A percentile compares a stretch with the other conserved stretches of the same genome.
Conservation (phyloP, 2,797 vertebrate species). For the Rhadinocentrus ornatus region DNA sequence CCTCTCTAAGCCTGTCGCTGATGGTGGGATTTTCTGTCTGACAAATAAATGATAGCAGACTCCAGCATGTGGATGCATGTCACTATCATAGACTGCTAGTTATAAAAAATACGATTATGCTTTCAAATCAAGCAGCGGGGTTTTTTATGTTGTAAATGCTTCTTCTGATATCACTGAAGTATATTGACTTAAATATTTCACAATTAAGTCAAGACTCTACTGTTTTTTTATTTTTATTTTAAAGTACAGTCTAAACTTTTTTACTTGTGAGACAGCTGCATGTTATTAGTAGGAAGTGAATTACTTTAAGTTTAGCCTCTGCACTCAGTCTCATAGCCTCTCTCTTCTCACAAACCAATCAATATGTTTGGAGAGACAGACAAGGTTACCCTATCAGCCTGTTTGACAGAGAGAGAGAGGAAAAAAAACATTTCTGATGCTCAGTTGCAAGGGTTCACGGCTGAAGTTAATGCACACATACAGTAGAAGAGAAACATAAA, state of each 20-base stretch:
- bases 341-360: conserved; percentile 73
- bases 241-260: conserved; percentile 21
- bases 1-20: conserved; percentile 21
- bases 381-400: conserved; percentile 71
- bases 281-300: conserved; percentile 50
- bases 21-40: conserved; percentile 27
- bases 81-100: background rate
- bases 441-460: conserved; percentile 63
- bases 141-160: conserved; percentile 10
- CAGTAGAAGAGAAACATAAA: conserved; percentile 41
- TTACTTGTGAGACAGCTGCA: conserved; percentile 42
- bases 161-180: background rate
- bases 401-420: conserved; percentile 42
- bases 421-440: conserved; percentile 51
- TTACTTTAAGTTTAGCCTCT: conserved; percentile 61
- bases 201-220: background rate
- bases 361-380: conserved; percentile 76
- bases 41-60: conserved; percentile 31
- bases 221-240: background rate
- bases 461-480: conserved; percentile 64
- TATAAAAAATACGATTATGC: conserved; percentile 21
- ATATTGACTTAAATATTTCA: background rate
- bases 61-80: conserved; percentile 14
- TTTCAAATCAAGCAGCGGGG: background rate
- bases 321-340: conserved; percentile 46